Conservation (phyloP, 2,888 invertebrate genomes). For the Balanococcus diminutus region DNA sequence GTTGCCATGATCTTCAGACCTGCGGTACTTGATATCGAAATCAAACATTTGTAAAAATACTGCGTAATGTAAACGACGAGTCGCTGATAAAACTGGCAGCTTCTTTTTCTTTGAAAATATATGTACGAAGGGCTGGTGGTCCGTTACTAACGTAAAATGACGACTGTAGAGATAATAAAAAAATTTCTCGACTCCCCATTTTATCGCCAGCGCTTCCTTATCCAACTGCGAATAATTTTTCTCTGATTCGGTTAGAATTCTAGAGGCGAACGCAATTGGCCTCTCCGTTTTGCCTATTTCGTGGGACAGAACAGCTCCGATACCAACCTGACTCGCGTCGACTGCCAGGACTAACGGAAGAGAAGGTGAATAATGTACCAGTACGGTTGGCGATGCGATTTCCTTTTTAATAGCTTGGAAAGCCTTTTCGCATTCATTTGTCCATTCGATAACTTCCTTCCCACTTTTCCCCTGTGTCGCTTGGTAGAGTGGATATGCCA, state of each 20-base stretch:
- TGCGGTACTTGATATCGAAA: conserved; percentile 57
- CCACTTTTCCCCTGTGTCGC: no score
- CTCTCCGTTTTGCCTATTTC: background rate
- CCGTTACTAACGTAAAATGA: background rate
- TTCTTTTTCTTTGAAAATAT: background rate
- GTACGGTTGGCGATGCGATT: background rate
- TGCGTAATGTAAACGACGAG: conserved; percentile 58
- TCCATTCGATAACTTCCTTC: background rate
- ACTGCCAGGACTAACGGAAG: background rate
- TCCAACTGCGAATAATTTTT: background rate
- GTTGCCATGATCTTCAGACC: conserved; percentile 56
- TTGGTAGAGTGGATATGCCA: background rate
- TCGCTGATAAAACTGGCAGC: conserved; percentile 57
- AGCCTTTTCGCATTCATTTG: background rate
- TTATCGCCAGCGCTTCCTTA: background rate
- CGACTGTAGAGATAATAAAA: conserved; percentile 34
- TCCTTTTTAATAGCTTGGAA: conserved; percentile 6
- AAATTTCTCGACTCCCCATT: conserved; percentile 12
- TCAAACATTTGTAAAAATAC: conserved; percentile 58
- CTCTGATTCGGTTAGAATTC: background rate
- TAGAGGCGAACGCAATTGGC: background rate
- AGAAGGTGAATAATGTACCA: conserved; percentile 9
- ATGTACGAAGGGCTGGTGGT: conserved; percentile 4
- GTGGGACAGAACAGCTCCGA: background rate
- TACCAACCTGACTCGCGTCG: background rate